Percentiles rank a stretch among this genome's conserved stretches.
phyloP scores from a whole-genome alignment of 2,888 invertebrate species.

The Deroplatys truncata region DNA sequence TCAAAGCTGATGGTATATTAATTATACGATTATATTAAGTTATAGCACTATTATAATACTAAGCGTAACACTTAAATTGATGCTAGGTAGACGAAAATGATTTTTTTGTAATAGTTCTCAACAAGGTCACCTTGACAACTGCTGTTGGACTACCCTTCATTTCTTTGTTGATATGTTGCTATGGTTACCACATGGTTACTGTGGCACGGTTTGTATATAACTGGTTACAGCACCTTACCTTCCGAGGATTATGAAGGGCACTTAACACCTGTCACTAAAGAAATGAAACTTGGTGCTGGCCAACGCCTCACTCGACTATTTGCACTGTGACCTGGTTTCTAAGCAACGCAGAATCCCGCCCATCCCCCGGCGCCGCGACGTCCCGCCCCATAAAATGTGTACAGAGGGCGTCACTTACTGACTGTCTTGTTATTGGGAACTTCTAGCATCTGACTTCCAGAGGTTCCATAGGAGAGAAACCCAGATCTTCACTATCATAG shows the following conservation, averaged over 20 bases:
- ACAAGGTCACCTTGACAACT: no score
- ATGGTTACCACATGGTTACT: neutral
- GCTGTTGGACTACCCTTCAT: neutral
- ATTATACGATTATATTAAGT: no score
- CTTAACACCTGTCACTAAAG: neutral
- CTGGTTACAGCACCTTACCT: neutral
- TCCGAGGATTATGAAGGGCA: neutral
- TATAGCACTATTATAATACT: no score
- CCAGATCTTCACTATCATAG: neutral
- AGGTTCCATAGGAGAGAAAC: neutral
- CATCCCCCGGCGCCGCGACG: neutral
- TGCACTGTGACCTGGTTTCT: neutral
- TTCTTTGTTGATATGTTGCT: neutral
- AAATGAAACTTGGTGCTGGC: neutral
- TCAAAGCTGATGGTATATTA: no score
- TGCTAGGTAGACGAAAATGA: no score
- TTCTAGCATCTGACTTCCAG: neutral
- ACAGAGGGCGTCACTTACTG: neutral
- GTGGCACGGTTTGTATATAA: neutral
- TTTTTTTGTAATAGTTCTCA: no score
- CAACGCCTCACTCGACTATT: neutral
- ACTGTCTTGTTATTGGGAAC: neutral
- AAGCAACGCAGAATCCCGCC: neutral
- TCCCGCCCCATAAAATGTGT: neutral
- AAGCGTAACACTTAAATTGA: no score